Percentiles rank a stretch among this genome's conserved stretches.
These are phyloP conservation scores for Lasioglossum lativentre DNA, from an alignment of 2,888 invertebrate species.

Conservation along the genomic window DNA sequence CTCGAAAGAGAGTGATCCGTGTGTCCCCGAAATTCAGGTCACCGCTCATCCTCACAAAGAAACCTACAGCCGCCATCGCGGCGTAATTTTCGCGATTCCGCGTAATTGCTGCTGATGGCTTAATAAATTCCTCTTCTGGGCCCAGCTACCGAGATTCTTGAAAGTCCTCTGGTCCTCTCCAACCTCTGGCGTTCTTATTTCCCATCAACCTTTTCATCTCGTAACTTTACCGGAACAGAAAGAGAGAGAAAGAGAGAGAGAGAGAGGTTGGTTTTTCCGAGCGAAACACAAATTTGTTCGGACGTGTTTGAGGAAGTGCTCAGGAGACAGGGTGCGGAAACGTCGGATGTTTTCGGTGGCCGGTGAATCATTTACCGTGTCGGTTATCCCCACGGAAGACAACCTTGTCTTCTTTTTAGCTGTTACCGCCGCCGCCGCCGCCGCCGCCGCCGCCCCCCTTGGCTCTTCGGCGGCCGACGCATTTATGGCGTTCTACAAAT, in stretches of 20 bases:
- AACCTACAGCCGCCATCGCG: constrained; percentile 12
- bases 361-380: constrained; percentile 54
- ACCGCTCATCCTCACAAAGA: not conserved
- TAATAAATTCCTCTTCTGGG: constrained; percentile 38
- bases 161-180: not conserved
- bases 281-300: constrained; percentile 48
- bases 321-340: constrained; percentile 34
- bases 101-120: constrained; percentile 68
- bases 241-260: not conserved
- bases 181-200: not conserved
- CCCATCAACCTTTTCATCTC: not conserved
- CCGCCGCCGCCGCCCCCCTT: too few species aligned
- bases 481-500: not conserved
- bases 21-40: not conserved
- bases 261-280: constrained; percentile 19
- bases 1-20: not conserved
- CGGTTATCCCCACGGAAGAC: constrained; percentile 32
- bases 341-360: constrained; percentile 35
- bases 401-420: not conserved
- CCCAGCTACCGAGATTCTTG: constrained; percentile 10
- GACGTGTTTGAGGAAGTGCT: constrained; percentile 37
- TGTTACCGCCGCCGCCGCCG: too few species aligned
- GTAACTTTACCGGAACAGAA: not conserved
- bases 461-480: not conserved
- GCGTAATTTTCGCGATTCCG: constrained; percentile 70